phyloP scores from a whole-genome alignment of 1,140 invertebrate species.

The Drosophila takahashii region DNA sequence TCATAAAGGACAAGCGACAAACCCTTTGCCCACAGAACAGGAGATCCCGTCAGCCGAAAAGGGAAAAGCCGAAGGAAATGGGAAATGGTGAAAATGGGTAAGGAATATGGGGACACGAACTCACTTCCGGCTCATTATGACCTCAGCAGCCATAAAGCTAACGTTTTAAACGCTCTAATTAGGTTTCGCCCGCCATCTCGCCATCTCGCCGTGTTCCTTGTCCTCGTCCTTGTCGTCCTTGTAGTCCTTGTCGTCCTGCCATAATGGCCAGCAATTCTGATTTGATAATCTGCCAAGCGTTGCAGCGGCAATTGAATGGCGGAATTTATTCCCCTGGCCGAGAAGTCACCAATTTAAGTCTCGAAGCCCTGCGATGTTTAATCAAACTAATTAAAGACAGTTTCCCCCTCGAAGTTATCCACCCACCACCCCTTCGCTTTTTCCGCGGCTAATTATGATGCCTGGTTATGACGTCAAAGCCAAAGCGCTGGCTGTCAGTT shows the following conservation, averaged over 20 bases:
- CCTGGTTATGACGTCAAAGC: constrained; percentile 43
- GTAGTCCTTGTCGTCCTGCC: constrained; percentile 9
- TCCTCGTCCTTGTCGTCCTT: background rate
- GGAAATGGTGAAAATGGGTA: background rate
- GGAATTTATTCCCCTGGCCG: background rate
- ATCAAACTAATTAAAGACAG: constrained; percentile 33
- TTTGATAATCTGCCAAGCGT: constrained; percentile 22
- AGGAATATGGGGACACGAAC: background rate
- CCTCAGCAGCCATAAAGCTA: constrained; percentile 48
- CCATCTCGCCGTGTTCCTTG: background rate
- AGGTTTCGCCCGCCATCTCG: constrained; percentile 22
- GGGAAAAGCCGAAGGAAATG: background rate
- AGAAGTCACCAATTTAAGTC: constrained; percentile 6
- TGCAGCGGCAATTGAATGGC: background rate
- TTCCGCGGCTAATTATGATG: constrained; percentile 26
- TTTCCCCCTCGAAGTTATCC: background rate
- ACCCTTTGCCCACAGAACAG: constrained; percentile 6
- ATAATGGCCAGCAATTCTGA: constrained; percentile 20
- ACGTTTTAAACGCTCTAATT: constrained; percentile 69
- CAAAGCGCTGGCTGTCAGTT: constrained; percentile 16
- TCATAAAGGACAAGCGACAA: constrained; percentile 32
- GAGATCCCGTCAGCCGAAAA: constrained; percentile 1
- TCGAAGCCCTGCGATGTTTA: constrained; percentile 1
- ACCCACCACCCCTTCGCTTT: background rate
- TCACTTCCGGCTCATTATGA: constrained; percentile 24